These are phyloP conservation scores for Lucinisca nassula DNA, from an alignment of 2,888 invertebrate species.

Conservation along the genomic window DNA sequence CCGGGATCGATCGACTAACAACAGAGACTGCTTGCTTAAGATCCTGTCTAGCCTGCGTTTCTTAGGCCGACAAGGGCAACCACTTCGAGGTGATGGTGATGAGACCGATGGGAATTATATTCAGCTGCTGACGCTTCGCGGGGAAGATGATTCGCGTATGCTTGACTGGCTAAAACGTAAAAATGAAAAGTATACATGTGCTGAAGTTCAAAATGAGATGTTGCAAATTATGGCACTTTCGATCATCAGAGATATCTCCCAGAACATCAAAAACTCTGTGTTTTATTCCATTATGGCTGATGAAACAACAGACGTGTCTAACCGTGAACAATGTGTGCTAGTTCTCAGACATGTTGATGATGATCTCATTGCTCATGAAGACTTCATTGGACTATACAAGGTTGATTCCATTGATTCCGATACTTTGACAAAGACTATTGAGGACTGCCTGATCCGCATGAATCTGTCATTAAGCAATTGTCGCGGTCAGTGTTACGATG, in stretches of 20 bases:
- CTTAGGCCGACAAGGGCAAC: background rate
- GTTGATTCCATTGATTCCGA: constrained; percentile 36
- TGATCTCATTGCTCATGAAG: constrained; percentile 52
- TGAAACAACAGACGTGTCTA: constrained; percentile 59
- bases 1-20: no score
- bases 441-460: background rate
- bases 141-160: constrained; percentile 7
- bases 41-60: constrained; percentile 32
- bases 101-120: constrained; percentile 2
- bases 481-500: constrained; percentile 67
- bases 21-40: constrained; percentile 43
- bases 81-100: background rate
- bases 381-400: constrained; percentile 63
- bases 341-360: constrained; percentile 47
- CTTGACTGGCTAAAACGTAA: background rate
- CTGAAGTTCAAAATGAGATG: background rate
- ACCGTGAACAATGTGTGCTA: constrained; percentile 57
- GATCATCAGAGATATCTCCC: constrained; percentile 38
- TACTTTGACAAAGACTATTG: constrained; percentile 11
- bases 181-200: background rate
- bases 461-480: constrained; percentile 45
- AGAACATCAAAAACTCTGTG: background rate
- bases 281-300: constrained; percentile 52
- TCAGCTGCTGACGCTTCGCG: background rate
- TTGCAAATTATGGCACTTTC: background rate